Evolutionary conservation across 2,888 invertebrate species (phyloP), one percentile per base, ranked within the genome.

Genomic region (Micropterix aruncella): DNA sequence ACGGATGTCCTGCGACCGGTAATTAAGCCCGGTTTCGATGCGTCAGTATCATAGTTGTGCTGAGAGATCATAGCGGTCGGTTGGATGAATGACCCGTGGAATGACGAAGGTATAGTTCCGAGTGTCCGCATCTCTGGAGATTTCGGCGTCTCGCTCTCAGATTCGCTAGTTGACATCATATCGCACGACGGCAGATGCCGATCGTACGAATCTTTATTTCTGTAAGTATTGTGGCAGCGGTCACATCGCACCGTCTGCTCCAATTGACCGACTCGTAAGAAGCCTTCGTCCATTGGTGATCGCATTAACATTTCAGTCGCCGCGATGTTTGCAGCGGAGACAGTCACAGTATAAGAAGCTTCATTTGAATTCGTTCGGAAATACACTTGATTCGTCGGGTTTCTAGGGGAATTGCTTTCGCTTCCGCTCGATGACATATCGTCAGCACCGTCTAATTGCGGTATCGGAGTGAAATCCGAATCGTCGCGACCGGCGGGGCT

Each of bases 161-260:
- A 86, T 60, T 89, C 88, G 57, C 85, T 87, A 1, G 83, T 83
- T 17, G 80, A 78, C 63, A 86, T 77, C 58, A 81, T 78, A 53
- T 87, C 87, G 57, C 90, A 90, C 17, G 75, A 77, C 5, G 77
- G 73, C 47, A 89, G 65, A 58, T 90, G 90, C 39, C 87, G 72
- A 54, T 86, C 82, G 56, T 83, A 90, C 44, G 88, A 88, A 47
- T 83, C 81, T 50, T 80, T 80, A 41, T 87, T 88, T 54, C 89
- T 73, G 56, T 89, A 90, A 2, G 88, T 88, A 56, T 91, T 83
- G 54, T 87, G 87, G 57, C 93, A 94, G 50, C 86, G 77, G 52
- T 83, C 80, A 61, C 93, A 94, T 54, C 86, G 83, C 1, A 92
- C 90, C 4, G 86, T 83, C 53, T 81, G 77, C 53, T 83, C 83